Base-by-base conservation (phyloP, 1,140 invertebrate species). In the Procambarus virginalis region DNA sequence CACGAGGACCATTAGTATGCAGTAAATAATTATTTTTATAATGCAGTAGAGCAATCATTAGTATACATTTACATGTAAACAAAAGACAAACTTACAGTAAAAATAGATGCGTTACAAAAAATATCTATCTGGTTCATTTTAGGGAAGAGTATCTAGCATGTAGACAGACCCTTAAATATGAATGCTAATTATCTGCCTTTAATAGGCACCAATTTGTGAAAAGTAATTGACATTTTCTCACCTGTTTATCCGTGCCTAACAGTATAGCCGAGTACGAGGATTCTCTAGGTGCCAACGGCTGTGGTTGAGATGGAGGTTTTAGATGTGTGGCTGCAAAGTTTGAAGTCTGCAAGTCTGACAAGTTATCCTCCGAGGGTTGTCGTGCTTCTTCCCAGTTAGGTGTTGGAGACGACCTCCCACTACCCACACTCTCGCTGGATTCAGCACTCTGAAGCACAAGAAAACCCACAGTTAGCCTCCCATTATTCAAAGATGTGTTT, bases 211-310 rank as follows among this genome's bases (percentile, higher is more conserved):
- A 55, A 3, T 5, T 9, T 55, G 51, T 9, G 51, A 9, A 12
- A 55, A 34, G 34, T 34, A 34, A 34, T 34, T 55, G 51, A 12
- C 51, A 55, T 68, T n/a, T 8, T 20, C 85, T 64, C 22, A 87
- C 85, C 77, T 85, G 82, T 68, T 91, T 91, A 77, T 86, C 85
- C 14, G 84, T 91, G 68, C 90, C 90, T 17, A 91, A 80, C 48
- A 91, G 55, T 55, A 91, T 91, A 55, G 90, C 84, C 0, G 90
- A 91, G 76, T 91, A 91, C 0, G 90, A 91, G 51, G 90, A 82
- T 58, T 91, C 90, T 45, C 90, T 80, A 10, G 90, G 90, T 45
- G 90, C 90, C 45, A 91, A 46, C 4, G 90, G 90, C 73, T 91
- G 90, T 17, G 84, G 70, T 68, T 87, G 90, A 17, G 79, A 49